Evolutionary conservation across 2,797 vertebrate genomes (phyloP).

Genomic region (Syngnathus acus): DNA sequence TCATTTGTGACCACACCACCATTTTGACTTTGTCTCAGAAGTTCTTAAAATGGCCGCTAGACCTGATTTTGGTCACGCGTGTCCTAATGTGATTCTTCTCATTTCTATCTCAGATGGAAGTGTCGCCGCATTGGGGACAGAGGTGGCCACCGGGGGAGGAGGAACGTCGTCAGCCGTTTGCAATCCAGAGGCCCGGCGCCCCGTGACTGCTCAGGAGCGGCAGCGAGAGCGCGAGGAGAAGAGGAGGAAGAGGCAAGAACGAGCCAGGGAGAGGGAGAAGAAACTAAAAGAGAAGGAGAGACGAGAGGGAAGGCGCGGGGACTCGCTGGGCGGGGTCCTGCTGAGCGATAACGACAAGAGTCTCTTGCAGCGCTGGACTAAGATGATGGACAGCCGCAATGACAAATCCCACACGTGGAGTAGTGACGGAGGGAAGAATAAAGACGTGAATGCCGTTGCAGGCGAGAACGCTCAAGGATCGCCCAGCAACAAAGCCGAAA

Average conservation of each 20-base stretch:
- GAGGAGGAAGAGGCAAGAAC: slow-evolving; percentile 79
- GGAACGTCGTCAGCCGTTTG: slow-evolving; percentile 40
- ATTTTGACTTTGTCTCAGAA: too few species aligned
- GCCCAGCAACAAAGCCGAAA: slow-evolving; percentile 39
- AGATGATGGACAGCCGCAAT: slow-evolving; percentile 76
- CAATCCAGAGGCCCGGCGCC: slow-evolving; percentile 73
- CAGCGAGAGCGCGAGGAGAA: slow-evolving; percentile 90
- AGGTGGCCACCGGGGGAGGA: slow-evolving; percentile 37
- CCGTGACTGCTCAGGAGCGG: slow-evolving; percentile 88
- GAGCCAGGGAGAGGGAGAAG: slow-evolving; percentile 80
- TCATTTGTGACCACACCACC: too few species aligned
- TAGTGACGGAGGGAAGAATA: slow-evolving; percentile 37
- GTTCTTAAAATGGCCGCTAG: too few species aligned
- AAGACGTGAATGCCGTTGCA: slow-evolving; percentile 32
- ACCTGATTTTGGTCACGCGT: neutral
- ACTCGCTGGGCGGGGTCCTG: slow-evolving; percentile 77
- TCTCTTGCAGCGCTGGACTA: slow-evolving; percentile 85
- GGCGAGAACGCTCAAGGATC: slow-evolving; percentile 35
- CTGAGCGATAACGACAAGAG: slow-evolving; percentile 87
- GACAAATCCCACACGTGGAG: slow-evolving; percentile 53
- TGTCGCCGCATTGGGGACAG: slow-evolving; percentile 43
- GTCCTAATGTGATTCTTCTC: neutral
- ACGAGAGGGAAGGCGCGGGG: slow-evolving; percentile 72
- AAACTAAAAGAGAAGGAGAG: slow-evolving; percentile 83
- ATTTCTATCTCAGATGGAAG: slow-evolving; percentile 59